phyloP scores from a whole-genome alignment of 2,888 invertebrate species.

The Chesias legatella region DNA sequence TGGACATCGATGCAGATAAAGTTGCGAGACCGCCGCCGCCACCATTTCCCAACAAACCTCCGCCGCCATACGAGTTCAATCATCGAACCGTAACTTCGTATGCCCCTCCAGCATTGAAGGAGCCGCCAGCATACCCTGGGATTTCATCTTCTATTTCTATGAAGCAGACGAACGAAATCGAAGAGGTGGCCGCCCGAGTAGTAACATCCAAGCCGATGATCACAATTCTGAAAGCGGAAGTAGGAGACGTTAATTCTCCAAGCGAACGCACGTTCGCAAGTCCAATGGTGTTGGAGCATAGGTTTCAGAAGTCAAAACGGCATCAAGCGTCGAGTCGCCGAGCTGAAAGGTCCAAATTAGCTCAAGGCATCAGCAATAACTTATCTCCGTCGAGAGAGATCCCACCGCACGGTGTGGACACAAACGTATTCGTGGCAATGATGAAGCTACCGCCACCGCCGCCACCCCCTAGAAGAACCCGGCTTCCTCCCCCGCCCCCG shows the following conservation, averaged over 20 bases:
- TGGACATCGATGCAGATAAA: slow-evolving; percentile 56
- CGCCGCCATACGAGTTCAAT: slow-evolving; percentile 85
- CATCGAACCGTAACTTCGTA: slow-evolving; percentile 78
- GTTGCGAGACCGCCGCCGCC: slow-evolving; percentile 36
- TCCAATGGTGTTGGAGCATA: slow-evolving; percentile 72
- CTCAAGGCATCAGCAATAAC: slow-evolving; percentile 67
- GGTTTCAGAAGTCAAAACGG: slow-evolving; percentile 73
- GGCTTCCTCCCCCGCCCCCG: slow-evolving; percentile 86
- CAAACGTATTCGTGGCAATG: slow-evolving; percentile 80
- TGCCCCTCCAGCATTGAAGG: slow-evolving; percentile 60
- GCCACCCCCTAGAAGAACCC: slow-evolving; percentile 78
- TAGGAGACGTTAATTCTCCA: slow-evolving; percentile 83
- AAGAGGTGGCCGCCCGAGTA: slow-evolving; percentile 87
- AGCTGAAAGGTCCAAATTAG: slow-evolving; percentile 82
- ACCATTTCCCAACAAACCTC: slow-evolving; percentile 74
- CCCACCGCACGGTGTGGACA: slow-evolving; percentile 57
- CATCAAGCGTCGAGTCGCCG: slow-evolving; percentile 79
- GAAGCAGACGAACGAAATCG: slow-evolving; percentile 60
- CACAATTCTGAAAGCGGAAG: slow-evolving; percentile 88
- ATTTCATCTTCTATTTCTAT: slow-evolving; percentile 36
- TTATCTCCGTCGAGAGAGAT: slow-evolving; percentile 72
- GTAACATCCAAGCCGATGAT: slow-evolving; percentile 89
- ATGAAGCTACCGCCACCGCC: slow-evolving; percentile 82
- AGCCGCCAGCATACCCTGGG: slow-evolving; percentile 85
- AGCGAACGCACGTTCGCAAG: slow-evolving; percentile 79